Percentiles rank a stretch among this genome's conserved stretches.
phyloP scores from a whole-genome alignment of 1,140 invertebrate genomes.

The Ceratoteleas bidentatus region DNA sequence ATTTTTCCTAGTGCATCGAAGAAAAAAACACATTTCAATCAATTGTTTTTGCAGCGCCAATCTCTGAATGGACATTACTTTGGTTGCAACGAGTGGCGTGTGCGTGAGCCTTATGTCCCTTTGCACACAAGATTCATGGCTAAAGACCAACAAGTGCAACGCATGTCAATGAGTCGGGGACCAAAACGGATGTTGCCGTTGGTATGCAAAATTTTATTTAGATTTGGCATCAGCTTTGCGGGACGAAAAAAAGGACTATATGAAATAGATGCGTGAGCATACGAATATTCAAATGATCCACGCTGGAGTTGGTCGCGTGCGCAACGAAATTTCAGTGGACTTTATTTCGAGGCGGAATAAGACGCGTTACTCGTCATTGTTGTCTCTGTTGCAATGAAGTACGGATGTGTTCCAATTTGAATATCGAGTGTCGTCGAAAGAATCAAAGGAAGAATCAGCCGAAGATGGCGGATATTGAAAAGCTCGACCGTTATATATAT shows the following conservation, averaged over 20 bases:
- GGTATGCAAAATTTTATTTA: slow-evolving; percentile 60
- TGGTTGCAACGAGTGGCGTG: neutral
- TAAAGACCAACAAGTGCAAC: slow-evolving; percentile 53
- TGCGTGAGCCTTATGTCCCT: neutral
- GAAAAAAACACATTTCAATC: no score
- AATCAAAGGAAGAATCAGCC: slow-evolving; percentile 62
- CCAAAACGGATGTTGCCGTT: slow-evolving; percentile 38
- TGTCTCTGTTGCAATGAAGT: slow-evolving; percentile 48
- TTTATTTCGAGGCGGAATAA: slow-evolving; percentile 7
- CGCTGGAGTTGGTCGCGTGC: slow-evolving; percentile 71
- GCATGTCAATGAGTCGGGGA: slow-evolving; percentile 36
- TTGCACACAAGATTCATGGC: slow-evolving; percentile 12
- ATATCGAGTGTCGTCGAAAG: slow-evolving; percentile 65
- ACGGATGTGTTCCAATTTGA: slow-evolving; percentile 66
- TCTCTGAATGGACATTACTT: neutral
- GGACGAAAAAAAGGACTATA: slow-evolving; percentile 47
- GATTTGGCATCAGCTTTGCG: slow-evolving; percentile 7
- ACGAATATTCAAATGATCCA: slow-evolving; percentile 55
- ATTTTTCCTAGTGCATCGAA: neutral
- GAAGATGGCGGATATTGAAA: slow-evolving; percentile 65
- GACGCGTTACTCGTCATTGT: slow-evolving; percentile 41
- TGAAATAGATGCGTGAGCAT: slow-evolving; percentile 62
- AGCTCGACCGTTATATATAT: slow-evolving; percentile 67
- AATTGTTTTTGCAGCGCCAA: no score
- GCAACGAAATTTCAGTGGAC: slow-evolving; percentile 52